Conservation (phyloP, 2,888 invertebrate genomes). For the Agapostemon virescens region DNA sequence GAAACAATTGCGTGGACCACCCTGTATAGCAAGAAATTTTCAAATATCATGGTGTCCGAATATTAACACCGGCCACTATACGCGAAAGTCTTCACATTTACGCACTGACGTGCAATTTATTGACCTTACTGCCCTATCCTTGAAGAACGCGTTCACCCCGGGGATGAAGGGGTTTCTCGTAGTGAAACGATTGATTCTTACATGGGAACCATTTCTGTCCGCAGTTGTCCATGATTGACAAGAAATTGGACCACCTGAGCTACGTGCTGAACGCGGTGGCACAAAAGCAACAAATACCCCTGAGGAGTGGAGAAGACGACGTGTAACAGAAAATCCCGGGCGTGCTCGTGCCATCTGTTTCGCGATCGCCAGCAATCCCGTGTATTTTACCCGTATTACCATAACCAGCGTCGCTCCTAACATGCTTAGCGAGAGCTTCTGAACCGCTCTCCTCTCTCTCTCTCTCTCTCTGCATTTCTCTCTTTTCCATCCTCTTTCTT, state of each 20-base stretch:
- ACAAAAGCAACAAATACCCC: conserved; percentile 81
- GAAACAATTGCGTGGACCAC: no score
- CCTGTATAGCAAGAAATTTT: no score
- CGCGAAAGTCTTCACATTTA: background rate
- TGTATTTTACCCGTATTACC: conserved; percentile 62
- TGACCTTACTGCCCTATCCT: background rate
- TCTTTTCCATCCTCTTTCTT: no score
- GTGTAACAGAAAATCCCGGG: conserved; percentile 78
- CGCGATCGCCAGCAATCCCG: conserved; percentile 44
- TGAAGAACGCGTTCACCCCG: background rate
- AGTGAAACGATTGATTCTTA: conserved; percentile 21
- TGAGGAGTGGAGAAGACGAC: conserved; percentile 81
- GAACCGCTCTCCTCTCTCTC: background rate
- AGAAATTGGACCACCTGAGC: conserved; percentile 82
- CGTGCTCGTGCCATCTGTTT: conserved; percentile 58
- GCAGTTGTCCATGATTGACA: conserved; percentile 81
- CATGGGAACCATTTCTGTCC: conserved; percentile 52
- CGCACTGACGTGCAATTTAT: background rate
- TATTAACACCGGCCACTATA: no score
- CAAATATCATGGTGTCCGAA: no score
- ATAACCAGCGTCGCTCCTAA: conserved; percentile 62
- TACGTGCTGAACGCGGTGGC: conserved; percentile 78
- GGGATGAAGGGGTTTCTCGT: background rate
- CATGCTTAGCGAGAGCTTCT: conserved; percentile 60
- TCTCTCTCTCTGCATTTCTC: background rate